Evolutionary conservation across 2,888 invertebrate genomes (phyloP).

Genomic region (Carcina quercana): DNA sequence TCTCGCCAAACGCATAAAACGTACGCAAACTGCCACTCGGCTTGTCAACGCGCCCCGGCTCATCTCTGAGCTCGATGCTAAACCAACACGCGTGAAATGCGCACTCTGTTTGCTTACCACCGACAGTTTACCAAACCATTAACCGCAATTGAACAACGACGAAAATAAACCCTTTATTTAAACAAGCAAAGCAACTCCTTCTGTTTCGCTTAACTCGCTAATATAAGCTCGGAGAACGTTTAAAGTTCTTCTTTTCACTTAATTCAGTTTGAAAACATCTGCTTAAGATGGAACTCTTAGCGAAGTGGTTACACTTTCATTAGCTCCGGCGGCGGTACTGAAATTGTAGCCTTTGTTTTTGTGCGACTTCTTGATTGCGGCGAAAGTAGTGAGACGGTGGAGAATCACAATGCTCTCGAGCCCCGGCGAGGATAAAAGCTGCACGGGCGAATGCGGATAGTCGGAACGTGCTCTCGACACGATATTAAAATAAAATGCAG

Average conservation of each 20-base stretch:
- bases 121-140: slow-evolving; percentile 48
- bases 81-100: slow-evolving; percentile 44
- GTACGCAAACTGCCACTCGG: slow-evolving; percentile 56
- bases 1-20: slow-evolving; percentile 61
- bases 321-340: slow-evolving; percentile 12
- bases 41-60: slow-evolving; percentile 48
- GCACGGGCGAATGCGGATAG: slow-evolving; percentile 32
- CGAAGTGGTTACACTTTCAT: slow-evolving; percentile 13
- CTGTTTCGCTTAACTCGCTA: slow-evolving; percentile 6
- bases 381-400: slow-evolving; percentile 36
- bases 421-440: slow-evolving; percentile 30
- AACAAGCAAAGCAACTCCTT: slow-evolving; percentile 17
- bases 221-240: slow-evolving; percentile 6
- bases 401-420: slow-evolving; percentile 45
- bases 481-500: slow-evolving; percentile 50
- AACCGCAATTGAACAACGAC: slow-evolving; percentile 33
- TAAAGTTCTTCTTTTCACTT: slow-evolving; percentile 10
- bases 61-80: slow-evolving; percentile 34
- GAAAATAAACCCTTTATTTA: slow-evolving; percentile 24
- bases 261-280: slow-evolving; percentile 10
- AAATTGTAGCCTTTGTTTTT: slow-evolving; percentile 31
- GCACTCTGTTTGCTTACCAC: slow-evolving; percentile 43
- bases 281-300: slow-evolving; percentile 10
- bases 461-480: slow-evolving; percentile 40
- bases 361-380: slow-evolving; percentile 36